These are phyloP conservation scores for Pristionchus exspectatus DNA, from an alignment of 2,888 invertebrate species.

Conservation along the genomic window DNA sequence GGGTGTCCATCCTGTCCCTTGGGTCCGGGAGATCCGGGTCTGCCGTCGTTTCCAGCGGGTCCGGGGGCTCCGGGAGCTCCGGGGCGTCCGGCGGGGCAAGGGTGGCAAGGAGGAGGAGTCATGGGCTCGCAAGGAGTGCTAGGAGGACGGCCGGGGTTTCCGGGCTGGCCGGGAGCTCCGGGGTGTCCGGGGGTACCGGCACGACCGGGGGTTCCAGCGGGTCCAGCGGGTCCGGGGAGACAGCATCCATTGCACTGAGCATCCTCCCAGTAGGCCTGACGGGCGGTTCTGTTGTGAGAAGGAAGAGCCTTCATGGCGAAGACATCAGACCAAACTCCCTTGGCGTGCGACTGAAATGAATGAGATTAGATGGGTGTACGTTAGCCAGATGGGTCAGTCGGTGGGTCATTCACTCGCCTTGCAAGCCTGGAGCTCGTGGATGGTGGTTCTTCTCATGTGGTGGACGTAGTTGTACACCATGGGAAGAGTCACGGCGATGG, in stretches of 20 bases:
- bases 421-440: constrained; percentile 53
- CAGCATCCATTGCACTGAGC: constrained; percentile 55
- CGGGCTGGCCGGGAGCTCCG: constrained; percentile 54
- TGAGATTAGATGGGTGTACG: neutral
- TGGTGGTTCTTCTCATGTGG: constrained; percentile 51
- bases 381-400: neutral
- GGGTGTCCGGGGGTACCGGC: constrained; percentile 53
- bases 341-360: constrained; percentile 41
- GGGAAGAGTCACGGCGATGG: constrained; percentile 55
- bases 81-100: constrained; percentile 52
- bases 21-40: constrained; percentile 52
- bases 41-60: constrained; percentile 52
- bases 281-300: constrained; percentile 53
- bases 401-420: constrained; percentile 17
- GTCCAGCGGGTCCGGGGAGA: constrained; percentile 50
- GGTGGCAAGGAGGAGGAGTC: constrained; percentile 53
- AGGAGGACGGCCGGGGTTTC: constrained; percentile 50
- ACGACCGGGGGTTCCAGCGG: constrained; percentile 49
- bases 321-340: constrained; percentile 53
- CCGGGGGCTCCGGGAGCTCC: constrained; percentile 53
- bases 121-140: constrained; percentile 53
- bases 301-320: constrained; percentile 53
- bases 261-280: constrained; percentile 55
- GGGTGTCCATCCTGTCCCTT: constrained; percentile 37
- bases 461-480: constrained; percentile 57